phyloP scores from a whole-genome alignment of 2,113 vertebrate species.

The Triplophysa dalaica region DNA sequence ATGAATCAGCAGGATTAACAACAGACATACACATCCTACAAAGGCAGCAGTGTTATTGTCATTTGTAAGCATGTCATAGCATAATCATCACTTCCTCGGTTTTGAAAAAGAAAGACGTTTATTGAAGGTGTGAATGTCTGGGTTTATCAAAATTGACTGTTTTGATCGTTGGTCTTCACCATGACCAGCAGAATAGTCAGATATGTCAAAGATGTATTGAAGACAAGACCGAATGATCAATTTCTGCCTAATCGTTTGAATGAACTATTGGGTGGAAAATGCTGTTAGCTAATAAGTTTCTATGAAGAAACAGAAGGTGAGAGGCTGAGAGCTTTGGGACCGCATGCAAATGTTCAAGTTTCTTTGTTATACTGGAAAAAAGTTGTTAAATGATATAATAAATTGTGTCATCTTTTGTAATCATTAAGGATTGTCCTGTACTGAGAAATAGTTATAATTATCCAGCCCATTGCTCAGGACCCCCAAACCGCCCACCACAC shows the following conservation, averaged over 20 bases:
- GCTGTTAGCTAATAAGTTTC: not conserved
- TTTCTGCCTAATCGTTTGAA: not conserved
- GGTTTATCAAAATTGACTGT: conserved; percentile 4
- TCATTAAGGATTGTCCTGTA: too few species aligned
- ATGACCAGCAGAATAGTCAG: not conserved
- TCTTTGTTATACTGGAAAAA: too few species aligned
- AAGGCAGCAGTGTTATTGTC: not conserved
- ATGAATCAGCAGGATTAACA: not conserved
- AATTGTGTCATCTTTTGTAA: too few species aligned
- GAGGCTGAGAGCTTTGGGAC: too few species aligned
- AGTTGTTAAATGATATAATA: too few species aligned
- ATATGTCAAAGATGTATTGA: conserved; percentile 24
- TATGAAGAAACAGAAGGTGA: not conserved
- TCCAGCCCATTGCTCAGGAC: too few species aligned
- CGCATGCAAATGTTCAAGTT: too few species aligned
- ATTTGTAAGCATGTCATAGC: not conserved
- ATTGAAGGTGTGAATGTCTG: not conserved
- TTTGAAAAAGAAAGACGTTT: not conserved
- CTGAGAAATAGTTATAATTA: too few species aligned
- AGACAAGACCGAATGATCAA: not conserved
- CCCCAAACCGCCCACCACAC: too few species aligned
- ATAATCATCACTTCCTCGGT: not conserved
- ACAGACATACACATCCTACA: not conserved
- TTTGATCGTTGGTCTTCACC: not conserved
- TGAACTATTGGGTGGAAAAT: not conserved